Conservation (phyloP, 2,797 vertebrate genomes). For the Falco rusticolus region DNA sequence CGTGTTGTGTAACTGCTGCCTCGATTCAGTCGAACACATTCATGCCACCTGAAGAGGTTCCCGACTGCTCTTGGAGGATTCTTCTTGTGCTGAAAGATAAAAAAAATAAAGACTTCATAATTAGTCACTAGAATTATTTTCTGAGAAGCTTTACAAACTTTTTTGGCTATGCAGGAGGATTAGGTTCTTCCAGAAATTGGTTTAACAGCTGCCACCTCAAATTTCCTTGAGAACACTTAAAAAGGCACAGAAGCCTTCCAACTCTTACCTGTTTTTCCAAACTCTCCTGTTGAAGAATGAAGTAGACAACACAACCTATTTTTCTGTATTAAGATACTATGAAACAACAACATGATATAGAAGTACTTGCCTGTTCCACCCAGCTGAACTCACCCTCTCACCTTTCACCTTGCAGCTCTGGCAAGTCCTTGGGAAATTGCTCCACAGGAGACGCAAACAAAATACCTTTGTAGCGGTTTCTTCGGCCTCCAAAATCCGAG, state of each 20-base stretch:
- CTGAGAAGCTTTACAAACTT: not conserved
- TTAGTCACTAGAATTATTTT: not conserved
- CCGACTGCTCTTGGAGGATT: not conserved
- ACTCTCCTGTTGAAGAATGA: not conserved
- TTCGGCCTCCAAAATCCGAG: not conserved
- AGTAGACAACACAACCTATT: not conserved
- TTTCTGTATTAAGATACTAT: not conserved
- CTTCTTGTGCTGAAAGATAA: constrained; percentile 10
- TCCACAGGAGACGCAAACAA: not conserved
- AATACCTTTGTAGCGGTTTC: not conserved
- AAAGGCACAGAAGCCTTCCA: not conserved
- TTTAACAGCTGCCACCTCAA: not conserved
- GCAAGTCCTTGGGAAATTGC: not conserved
- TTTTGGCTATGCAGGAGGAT: not conserved
- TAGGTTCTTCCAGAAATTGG: not conserved
- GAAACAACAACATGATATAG: accelerated
- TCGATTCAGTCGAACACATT: accelerated
- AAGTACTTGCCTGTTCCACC: not conserved
- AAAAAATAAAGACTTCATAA: not conserved
- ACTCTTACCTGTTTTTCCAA: not conserved
- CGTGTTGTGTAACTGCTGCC: not conserved
- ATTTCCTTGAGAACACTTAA: not conserved
- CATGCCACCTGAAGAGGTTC: not conserved
- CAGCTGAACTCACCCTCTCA: not conserved
- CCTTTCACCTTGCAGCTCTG: not conserved